Evolutionary conservation across 2,888 invertebrate species (phyloP).

Genomic region (Ormyrus thymus): DNA sequence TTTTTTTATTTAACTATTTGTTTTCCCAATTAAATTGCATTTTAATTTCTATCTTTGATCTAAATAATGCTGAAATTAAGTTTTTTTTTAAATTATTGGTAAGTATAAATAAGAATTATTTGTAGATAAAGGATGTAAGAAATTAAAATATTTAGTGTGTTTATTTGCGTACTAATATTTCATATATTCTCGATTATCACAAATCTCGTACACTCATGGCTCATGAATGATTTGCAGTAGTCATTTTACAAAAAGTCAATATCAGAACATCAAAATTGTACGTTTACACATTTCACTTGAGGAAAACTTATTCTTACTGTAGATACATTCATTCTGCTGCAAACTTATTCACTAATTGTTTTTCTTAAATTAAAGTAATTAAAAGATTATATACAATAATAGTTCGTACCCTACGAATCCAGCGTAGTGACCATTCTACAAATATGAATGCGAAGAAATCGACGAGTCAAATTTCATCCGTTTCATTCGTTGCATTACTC

Average conservation of each 20-base stretch:
- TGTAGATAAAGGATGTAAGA: no score
- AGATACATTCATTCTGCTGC: constrained; percentile 9
- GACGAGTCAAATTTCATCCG: neutral
- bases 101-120: no score
- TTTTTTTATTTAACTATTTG: no score
- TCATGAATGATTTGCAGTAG: neutral
- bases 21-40: no score
- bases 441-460: neutral
- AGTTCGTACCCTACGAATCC: constrained; percentile 48
- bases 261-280: neutral
- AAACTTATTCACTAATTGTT: constrained; percentile 31
- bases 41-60: no score
- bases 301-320: constrained; percentile 1
- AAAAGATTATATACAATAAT: constrained; percentile 18
- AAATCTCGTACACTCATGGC: constrained; percentile 18
- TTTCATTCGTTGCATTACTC: no score
- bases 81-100: no score
- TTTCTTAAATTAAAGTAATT: constrained; percentile 25
- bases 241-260: constrained; percentile 27
- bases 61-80: no score
- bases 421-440: constrained; percentile 41
- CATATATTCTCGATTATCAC: constrained; percentile 31
- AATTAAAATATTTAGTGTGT: no score
- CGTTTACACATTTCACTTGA: constrained; percentile 19
- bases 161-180: neutral